These are phyloP conservation scores for Nudaria mundana DNA, from an alignment of 2,888 invertebrate species.

Conservation along the genomic window DNA sequence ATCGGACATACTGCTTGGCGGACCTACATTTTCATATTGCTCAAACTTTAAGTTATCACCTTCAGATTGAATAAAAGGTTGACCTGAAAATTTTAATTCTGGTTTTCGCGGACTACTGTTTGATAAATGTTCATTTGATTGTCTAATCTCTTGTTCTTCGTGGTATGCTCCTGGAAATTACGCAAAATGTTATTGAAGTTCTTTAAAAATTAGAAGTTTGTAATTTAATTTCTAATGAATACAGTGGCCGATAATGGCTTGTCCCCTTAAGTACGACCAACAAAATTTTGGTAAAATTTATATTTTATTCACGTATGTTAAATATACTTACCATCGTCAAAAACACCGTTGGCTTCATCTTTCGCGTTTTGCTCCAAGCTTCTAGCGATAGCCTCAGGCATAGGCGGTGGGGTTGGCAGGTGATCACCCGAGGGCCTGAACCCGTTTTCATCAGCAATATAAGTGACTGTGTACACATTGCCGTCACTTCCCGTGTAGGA, in stretches of 20 bases:
- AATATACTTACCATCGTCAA: constrained; percentile 65
- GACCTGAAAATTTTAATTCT: not conserved
- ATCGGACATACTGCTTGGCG: not conserved
- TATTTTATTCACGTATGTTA: no score
- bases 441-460: constrained; percentile 81
- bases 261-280: no score
- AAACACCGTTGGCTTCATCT: constrained; percentile 73
- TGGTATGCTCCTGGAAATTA: constrained; percentile 41
- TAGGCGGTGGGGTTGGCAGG: constrained; percentile 80
- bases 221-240: no score
- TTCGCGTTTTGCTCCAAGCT: constrained; percentile 70
- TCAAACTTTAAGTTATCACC: not conserved
- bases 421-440: constrained; percentile 79
- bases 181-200: not conserved
- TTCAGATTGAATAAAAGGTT: not conserved
- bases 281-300: no score
- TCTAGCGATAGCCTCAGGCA: constrained; percentile 78
- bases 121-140: constrained; percentile 1
- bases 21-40: not conserved
- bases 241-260: no score
- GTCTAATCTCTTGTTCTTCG: constrained; percentile 20
- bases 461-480: constrained; percentile 74
- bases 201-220: no score
- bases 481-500: constrained; percentile 82
- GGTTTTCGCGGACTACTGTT: no score